phyloP scores from a whole-genome alignment of 2,888 invertebrate genomes.

The Mamestra brassicae region DNA sequence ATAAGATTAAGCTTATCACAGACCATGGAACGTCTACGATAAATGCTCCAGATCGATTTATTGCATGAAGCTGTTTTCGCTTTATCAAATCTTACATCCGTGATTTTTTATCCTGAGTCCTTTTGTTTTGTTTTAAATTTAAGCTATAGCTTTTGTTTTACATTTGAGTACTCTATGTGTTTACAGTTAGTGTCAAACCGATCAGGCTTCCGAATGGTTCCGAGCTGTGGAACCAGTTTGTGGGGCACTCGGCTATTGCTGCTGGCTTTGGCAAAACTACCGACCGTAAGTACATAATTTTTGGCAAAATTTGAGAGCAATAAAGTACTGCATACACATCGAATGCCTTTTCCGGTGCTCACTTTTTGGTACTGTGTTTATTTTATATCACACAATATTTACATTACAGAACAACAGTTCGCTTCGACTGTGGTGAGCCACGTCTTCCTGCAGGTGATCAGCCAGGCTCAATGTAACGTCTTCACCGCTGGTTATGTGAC shows the following conservation, averaged over 20 bases:
- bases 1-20: not conserved
- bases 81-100: not conserved
- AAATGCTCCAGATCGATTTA: not conserved
- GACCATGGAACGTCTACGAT: no score
- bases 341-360: no score
- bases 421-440: constrained; percentile 70
- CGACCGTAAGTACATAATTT: constrained; percentile 71
- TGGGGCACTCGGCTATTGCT: constrained; percentile 72
- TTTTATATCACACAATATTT: not conserved
- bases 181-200: constrained; percentile 74
- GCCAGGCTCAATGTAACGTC: constrained; percentile 66
- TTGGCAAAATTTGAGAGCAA: not conserved
- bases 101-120: not conserved
- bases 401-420: constrained; percentile 65
- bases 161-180: not conserved
- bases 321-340: not conserved
- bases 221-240: constrained; percentile 71
- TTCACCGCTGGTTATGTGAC: constrained; percentile 65
- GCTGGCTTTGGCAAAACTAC: constrained; percentile 78
- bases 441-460: constrained; percentile 73
- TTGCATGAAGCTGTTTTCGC: not conserved
- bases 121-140: not conserved
- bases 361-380: not conserved
- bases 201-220: constrained; percentile 68
- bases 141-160: not conserved